Evolutionary conservation across 2,888 invertebrate species (phyloP).

Genomic region (Autographa pulchrina): DNA sequence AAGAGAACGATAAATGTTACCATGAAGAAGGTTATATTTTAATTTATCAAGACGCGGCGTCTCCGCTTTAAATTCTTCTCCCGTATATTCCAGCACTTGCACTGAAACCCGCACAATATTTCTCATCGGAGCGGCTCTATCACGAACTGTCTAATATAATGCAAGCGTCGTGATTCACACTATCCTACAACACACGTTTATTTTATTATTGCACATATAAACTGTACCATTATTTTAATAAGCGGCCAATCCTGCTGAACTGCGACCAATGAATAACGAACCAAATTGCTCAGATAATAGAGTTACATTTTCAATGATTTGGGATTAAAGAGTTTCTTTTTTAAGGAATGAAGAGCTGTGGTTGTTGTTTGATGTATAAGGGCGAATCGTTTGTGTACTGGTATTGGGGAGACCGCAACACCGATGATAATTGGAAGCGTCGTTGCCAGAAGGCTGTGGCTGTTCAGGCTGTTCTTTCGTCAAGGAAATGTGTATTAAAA

Average conservation of each 20-base stretch:
- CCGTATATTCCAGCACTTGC: slow-evolving; percentile 39
- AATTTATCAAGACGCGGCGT: neutral
- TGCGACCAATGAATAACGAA: neutral
- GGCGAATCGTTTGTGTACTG: slow-evolving; percentile 26
- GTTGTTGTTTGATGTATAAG: slow-evolving; percentile 30
- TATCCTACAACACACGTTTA: slow-evolving; percentile 63
- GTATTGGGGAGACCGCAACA: slow-evolving; percentile 25
- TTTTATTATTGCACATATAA: slow-evolving; percentile 61
- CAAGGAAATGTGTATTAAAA: slow-evolving; percentile 5
- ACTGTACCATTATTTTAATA: slow-evolving; percentile 68
- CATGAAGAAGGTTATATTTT: too few species aligned
- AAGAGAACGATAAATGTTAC: too few species aligned
- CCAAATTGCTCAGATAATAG: neutral
- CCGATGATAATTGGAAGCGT: slow-evolving; percentile 46
- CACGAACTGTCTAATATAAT: slow-evolving; percentile 71
- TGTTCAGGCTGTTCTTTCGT: slow-evolving; percentile 29
- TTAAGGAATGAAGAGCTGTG: slow-evolving; percentile 26
- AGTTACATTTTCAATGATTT: slow-evolving; percentile 11
- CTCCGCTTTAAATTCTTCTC: neutral
- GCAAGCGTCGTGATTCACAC: slow-evolving; percentile 76
- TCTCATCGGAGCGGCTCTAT: slow-evolving; percentile 57
- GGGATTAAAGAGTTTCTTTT: slow-evolving; percentile 28
- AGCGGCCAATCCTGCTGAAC: slow-evolving; percentile 55
- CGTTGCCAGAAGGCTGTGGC: slow-evolving; percentile 37
- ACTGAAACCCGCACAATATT: slow-evolving; percentile 47